These are phyloP conservation scores for Astreopora myriophthalma DNA, from an alignment of 64 coral and sea anemone genomes.

Conservation along the genomic window DNA sequence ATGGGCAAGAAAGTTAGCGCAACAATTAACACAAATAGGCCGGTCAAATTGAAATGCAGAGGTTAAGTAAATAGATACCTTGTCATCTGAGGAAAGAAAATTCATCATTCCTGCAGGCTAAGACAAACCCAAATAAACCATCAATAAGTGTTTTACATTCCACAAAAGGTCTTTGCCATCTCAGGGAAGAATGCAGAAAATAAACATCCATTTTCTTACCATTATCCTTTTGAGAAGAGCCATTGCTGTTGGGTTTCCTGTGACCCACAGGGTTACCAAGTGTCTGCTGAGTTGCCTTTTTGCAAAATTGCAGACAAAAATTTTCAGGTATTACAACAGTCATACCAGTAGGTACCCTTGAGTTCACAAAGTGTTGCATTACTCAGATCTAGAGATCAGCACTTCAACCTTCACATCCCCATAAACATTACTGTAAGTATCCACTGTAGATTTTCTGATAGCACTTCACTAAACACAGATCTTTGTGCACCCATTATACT, in stretches of 20 bases:
- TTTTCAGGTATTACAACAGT: too few species aligned
- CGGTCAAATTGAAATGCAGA: too few species aligned
- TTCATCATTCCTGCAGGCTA: constrained; percentile 73
- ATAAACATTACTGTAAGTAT: too few species aligned
- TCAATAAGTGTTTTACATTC: neutral
- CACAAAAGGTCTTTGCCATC: too few species aligned
- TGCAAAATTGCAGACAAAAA: neutral
- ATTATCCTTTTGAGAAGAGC: constrained; percentile 92
- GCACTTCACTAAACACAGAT: too few species aligned
- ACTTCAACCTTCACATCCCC: too few species aligned
- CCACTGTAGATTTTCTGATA: too few species aligned
- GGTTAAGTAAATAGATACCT: constrained; percentile 3
- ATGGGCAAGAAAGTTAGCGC: neutral
- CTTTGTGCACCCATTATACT: too few species aligned
- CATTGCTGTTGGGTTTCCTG: constrained; percentile 95
- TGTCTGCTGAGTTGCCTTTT: constrained; percentile 92
- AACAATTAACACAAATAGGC: too few species aligned
- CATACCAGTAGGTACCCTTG: too few species aligned
- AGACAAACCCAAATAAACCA: neutral
- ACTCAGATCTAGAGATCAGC: too few species aligned
- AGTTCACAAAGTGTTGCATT: too few species aligned
- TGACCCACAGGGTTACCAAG: constrained; percentile 93
- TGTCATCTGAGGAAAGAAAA: constrained; percentile 58
- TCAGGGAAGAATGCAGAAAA: neutral
- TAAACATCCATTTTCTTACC: constrained; percentile 46